phyloP scores from a whole-genome alignment of 2,888 invertebrate species.

The Andrena trimmerana region DNA sequence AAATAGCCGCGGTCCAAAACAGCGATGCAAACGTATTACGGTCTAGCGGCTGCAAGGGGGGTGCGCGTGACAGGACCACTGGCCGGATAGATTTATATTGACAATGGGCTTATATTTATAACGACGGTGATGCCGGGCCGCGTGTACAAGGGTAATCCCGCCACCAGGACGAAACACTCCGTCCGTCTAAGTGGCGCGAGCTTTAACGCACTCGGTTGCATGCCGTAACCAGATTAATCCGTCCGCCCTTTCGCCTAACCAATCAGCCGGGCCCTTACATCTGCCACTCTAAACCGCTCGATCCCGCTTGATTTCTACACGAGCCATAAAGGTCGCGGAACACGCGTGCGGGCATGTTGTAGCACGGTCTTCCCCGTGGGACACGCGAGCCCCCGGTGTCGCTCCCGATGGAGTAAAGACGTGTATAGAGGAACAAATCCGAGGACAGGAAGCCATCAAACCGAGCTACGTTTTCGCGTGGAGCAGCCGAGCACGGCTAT shows the following conservation, averaged over 20 bases:
- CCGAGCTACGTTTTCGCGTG: conserved; percentile 36
- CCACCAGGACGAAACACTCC: conserved; percentile 59
- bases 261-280: conserved; percentile 62
- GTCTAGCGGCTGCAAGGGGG: conserved; percentile 30
- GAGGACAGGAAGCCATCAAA: conserved; percentile 59
- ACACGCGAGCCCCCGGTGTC: conserved; percentile 49
- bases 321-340: conserved; percentile 45
- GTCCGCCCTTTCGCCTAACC: conserved; percentile 59
- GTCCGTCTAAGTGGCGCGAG: conserved; percentile 54
- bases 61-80: conserved; percentile 72
- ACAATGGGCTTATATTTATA: conserved; percentile 72
- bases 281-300: conserved; percentile 48
- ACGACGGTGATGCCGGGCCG: conserved; percentile 54
- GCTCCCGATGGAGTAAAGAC: conserved; percentile 4
- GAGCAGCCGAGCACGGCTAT: neutral
- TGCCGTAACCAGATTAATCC: conserved; percentile 74
- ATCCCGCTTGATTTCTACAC: conserved; percentile 41
- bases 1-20: conserved; percentile 39
- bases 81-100: conserved; percentile 75
- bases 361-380: conserved; percentile 30
- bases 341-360: conserved; percentile 41
- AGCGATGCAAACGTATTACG: conserved; percentile 44
- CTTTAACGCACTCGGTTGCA: conserved; percentile 69
- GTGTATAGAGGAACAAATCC: conserved; percentile 27
- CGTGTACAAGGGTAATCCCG: conserved; percentile 64